Evolutionary conservation across 2,888 invertebrate genomes (phyloP).

Genomic region (Trilocha varians): DNA sequence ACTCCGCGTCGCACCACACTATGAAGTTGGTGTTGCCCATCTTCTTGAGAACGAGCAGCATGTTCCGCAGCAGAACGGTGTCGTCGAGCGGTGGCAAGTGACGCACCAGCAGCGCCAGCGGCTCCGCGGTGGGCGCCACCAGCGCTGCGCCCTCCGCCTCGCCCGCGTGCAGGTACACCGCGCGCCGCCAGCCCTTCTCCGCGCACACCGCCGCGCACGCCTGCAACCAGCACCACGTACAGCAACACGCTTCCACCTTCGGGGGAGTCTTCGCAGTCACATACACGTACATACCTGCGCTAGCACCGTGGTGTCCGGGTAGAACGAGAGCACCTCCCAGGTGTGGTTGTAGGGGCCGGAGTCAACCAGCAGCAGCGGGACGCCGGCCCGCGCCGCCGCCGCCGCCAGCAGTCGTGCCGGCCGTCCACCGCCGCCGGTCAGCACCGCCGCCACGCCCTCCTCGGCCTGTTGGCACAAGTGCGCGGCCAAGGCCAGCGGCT

Average conservation of each 20-base stretch:
- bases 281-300: constrained; percentile 21
- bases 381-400: constrained; percentile 39
- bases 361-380: constrained; percentile 38
- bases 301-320: constrained; percentile 35
- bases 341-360: constrained; percentile 22
- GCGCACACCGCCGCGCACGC: constrained; percentile 36
- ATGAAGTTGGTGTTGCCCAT: constrained; percentile 39
- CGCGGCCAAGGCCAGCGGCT: constrained; percentile 22
- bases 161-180: constrained; percentile 54
- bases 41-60: constrained; percentile 52
- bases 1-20: constrained; percentile 44
- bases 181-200: constrained; percentile 49
- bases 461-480: constrained; percentile 19
- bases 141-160: constrained; percentile 29
- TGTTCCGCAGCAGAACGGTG: constrained; percentile 39
- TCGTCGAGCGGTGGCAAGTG: constrained; percentile 44
- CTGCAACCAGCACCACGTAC: constrained; percentile 14
- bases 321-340: constrained; percentile 39
- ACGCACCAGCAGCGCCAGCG: constrained; percentile 33
- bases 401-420: constrained; percentile 28
- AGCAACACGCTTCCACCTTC: background rate
- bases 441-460: constrained; percentile 16
- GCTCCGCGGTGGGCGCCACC: constrained; percentile 24
- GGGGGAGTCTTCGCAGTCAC: background rate
- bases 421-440: constrained; percentile 21